Evolutionary conservation across 2,888 invertebrate genomes (phyloP), one percentile per base, ranked within the genome.

Genomic region (Torymus texanus): DNA sequence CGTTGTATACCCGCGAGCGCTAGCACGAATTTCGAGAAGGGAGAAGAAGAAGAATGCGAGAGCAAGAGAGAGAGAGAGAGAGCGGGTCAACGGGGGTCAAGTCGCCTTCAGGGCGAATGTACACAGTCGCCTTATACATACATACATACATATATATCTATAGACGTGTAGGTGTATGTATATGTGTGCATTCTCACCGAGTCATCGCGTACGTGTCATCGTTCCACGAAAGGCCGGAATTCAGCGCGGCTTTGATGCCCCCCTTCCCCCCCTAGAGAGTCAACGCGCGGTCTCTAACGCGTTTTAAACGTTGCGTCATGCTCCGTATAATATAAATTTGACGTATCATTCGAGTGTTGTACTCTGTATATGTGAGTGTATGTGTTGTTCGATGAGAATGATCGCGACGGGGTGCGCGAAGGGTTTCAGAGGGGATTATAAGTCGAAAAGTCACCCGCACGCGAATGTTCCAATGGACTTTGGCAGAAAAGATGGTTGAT

Each of bases 291-390:
- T 41, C 41, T 67, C 59, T 24, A 66, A 59, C 51, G 41, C 41
- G 50, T 51, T 58, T 75, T 66, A 41, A 13, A n/a, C 59, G 75
- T 67, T 61, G 67, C 61, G 75, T 75, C 75, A 75, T 61, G 41
- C 41, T 41, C 12, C 53, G n/a, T 53, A 11, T 61, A 13, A 11
- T 53, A 11, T 61, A 11, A 61, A 53, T 18, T 59, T 66, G 55
- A 75, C 51, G 29, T 16, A 66, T 75, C 75, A 68, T 68, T 68
- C 41, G n/a, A 56, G 2, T 24, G 62, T n/a, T n/a, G 24, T 16
- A 18, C 51, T 21, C 21, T 12, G 13, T 51, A 41, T 5, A 16
- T 14, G 8, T 41, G 41, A 1, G 1, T 41, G 41, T 41, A 8
- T 8, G 41, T 4, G 61, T 61, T 14, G 61, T 61, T 21, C 21